phyloP scores from a whole-genome alignment of 2,888 invertebrate genomes.

The Tipula vernalis region DNA sequence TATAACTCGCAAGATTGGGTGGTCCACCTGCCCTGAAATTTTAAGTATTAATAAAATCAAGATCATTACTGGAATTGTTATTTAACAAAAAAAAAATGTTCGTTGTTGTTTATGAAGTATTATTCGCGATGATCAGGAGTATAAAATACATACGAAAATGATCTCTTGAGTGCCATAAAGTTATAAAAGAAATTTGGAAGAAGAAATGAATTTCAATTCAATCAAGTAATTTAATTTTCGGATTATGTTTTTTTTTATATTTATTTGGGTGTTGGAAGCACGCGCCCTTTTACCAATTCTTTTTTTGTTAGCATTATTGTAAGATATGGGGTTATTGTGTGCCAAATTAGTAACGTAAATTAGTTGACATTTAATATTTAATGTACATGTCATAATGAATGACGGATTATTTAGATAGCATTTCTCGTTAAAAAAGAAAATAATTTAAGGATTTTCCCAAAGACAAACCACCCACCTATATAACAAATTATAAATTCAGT shows the following conservation, averaged over 20 bases:
- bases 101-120: not conserved
- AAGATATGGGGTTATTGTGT: too few species aligned
- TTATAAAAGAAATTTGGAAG: not conserved
- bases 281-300: not conserved
- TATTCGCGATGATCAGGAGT: not conserved
- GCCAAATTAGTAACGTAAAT: too few species aligned
- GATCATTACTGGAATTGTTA: not conserved
- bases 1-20: not conserved
- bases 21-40: not conserved
- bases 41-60: not conserved
- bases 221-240: not conserved
- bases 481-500: not conserved
- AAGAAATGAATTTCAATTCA: not conserved
- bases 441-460: not conserved
- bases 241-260: not conserved
- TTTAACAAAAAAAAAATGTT: not conserved
- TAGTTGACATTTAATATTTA: too few species aligned
- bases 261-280: not conserved
- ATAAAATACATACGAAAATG: not conserved
- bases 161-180: not conserved
- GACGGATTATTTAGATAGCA: not conserved
- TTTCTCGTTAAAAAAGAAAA: not conserved
- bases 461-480: not conserved
- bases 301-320: too few species aligned
- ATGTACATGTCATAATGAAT: not conserved